Percentiles rank a stretch among this genome's conserved stretches.
Conservation (phyloP, 2,888 invertebrate genomes). For the Watsonalla cultraria region DNA sequence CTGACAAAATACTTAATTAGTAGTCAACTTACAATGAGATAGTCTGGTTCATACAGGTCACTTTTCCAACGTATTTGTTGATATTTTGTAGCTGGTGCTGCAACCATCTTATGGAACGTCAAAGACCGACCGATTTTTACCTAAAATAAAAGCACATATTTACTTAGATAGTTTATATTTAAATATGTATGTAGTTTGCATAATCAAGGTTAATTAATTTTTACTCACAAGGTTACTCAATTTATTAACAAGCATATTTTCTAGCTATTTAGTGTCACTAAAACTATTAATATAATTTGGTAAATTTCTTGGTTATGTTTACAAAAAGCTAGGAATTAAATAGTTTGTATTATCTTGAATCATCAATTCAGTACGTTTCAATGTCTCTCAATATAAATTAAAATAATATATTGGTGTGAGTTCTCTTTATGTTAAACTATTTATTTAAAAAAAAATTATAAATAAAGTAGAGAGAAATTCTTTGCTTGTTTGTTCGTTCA, state of each 20-base stretch:
- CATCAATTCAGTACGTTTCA: too few species aligned
- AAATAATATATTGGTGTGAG: too few species aligned
- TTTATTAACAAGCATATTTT: slow-evolving; percentile 34
- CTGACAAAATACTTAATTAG: slow-evolving; percentile 4
- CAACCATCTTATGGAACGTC: slow-evolving; percentile 17
- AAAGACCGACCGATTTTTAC: slow-evolving; percentile 27
- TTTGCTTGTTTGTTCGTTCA: too few species aligned
- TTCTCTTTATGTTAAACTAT: too few species aligned
- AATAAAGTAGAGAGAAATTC: too few species aligned
- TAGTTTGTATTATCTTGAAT: too few species aligned
- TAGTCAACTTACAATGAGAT: slow-evolving; percentile 80
- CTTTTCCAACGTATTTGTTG: slow-evolving; percentile 46
- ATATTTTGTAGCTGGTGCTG: slow-evolving; percentile 17
- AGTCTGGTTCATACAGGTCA: slow-evolving; percentile 84
- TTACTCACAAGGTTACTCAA: slow-evolving; percentile 25
- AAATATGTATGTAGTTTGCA: too few species aligned
- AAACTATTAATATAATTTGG: slow-evolving; percentile 1
- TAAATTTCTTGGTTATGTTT: too few species aligned
- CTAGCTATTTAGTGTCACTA: slow-evolving; percentile 1
- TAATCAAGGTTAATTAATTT: too few species aligned
- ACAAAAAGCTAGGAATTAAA: too few species aligned
- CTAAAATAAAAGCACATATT: slow-evolving; percentile 28
- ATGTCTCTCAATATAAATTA: too few species aligned
- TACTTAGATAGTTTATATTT: neutral
- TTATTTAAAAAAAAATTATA: too few species aligned